Evolutionary conservation across 2,113 vertebrate genomes (phyloP), one percentile per base, ranked within the genome.

Genomic region (Bos taurus): DNA sequence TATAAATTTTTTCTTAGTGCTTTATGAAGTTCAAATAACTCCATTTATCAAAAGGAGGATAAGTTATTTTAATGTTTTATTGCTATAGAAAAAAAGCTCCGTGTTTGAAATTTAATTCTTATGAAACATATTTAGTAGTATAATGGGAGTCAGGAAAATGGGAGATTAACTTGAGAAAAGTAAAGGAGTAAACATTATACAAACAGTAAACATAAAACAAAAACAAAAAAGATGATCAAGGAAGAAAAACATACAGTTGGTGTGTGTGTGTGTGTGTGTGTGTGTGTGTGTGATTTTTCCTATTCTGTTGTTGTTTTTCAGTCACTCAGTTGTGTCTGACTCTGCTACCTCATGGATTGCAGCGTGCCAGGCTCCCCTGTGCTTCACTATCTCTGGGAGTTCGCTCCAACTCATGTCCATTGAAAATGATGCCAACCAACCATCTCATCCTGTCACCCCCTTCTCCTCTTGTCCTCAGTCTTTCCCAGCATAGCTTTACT

Each of bases 1-100:
- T 87, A 91, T 98, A 98, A 98, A 97, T 89, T 95, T 97, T 85
- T 92, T 96, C 90, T 88, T 91, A 19, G 12, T 91, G 91, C 81
- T 98, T 97, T 98, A 95, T 96, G 62, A 93, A 96, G 95, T 97
- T 98, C 94, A 92, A 91, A 97, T 92, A 98, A 95, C 86, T 98
- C 67, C 43, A 95, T 93, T 54, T 96, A 95, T 97, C 97, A 97
- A 86, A 90, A 64, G 25, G 33, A 96, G 50, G 43, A n/a, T 87
- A 74, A 96, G 56, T 98, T 97, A 94, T 94, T 96, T 97, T 93
- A 90, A 36, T 95, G 56, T 96, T 98, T 98, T 92, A 89, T 94
- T 95, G 25, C 86, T 83, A 59, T 13, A 64, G 81, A 71, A 86
- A 94, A 95, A 97, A 90, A 59, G 57, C 50, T 96, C 17, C 52